Base-by-base conservation (phyloP, 2,888 invertebrate genomes). In the Opisthograptis luteolata region DNA sequence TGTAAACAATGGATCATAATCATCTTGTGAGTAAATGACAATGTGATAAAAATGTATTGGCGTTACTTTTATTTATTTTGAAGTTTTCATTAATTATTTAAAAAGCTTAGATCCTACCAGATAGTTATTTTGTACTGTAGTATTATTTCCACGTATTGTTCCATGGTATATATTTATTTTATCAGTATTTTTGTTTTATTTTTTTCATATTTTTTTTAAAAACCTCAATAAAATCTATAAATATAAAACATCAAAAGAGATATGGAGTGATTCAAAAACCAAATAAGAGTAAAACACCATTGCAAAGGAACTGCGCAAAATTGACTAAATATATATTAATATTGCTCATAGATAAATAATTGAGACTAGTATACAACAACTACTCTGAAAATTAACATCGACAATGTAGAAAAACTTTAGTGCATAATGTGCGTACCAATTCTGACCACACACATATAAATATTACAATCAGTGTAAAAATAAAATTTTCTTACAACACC, bases 381-480 rank as follows among this genome's bases (percentile, higher is more conserved):
- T 19, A 3, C n/a, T n/a, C n/a, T n/a, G n/a, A 31, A 48, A 50
- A 36, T 0, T 9, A 44, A 53, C 41, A 4, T 14, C n/a, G 30
- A 35, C 28, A 6, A 24, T 10, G 35, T 48, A 46, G 44, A 50
- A 45, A 55, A 54, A 43, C 8, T 17, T 69, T 81, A 81, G 83
- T 82, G 82, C 82, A 73, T 52, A 47, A 68, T 80, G 80, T 81
- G 81, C 81, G 80, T 71, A 70, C 28, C 15, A 5, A 13, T 62
- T 54, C 51, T 55, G 55, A 67, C 65, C 65, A 65, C 70, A 64
- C 66, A 67, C 68, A 74, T 69, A 60, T 68, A 74, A 68, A 59
- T 76, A 74, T 73, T 76, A 75, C 68, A 73, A 74, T 78, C 69
- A 74, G 79, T 81, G 83, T 81, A 84, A 84, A 85, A 85, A 83